Conservation (phyloP, 2,888 invertebrate genomes). For the Andrena chrysosceles region DNA sequence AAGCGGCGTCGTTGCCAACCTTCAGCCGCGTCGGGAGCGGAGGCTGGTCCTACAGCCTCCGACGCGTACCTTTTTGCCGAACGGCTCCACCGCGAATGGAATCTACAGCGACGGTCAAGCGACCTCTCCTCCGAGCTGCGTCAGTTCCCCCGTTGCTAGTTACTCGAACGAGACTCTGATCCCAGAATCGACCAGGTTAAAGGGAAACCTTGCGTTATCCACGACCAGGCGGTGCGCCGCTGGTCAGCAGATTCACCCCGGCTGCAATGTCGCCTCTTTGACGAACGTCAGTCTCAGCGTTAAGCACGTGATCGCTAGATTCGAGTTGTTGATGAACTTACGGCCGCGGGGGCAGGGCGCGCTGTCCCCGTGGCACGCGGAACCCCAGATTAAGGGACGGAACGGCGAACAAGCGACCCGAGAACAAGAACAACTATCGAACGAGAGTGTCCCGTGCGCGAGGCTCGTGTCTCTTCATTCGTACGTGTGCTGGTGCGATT, state of each 20-base stretch:
- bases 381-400: background rate
- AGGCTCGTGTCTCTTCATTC: slow-evolving; percentile 82
- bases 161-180: slow-evolving; percentile 33
- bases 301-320: slow-evolving; percentile 1
- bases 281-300: slow-evolving; percentile 8
- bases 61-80: slow-evolving; percentile 18
- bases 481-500: slow-evolving; percentile 81
- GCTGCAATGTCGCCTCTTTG: background rate
- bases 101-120: slow-evolving; percentile 52
- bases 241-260: slow-evolving; percentile 32
- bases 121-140: slow-evolving; percentile 23
- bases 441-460: slow-evolving; percentile 75
- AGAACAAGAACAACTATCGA: slow-evolving; percentile 52
- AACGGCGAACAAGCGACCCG: slow-evolving; percentile 12
- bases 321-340: slow-evolving; percentile 7
- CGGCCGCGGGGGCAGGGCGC: background rate
- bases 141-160: slow-evolving; percentile 10
- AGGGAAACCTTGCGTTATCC: slow-evolving; percentile 20
- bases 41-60: slow-evolving; percentile 18
- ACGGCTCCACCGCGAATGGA: slow-evolving; percentile 18
- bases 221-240: slow-evolving; percentile 42
- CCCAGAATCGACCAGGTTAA: slow-evolving; percentile 26
- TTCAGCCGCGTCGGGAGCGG: slow-evolving; percentile 42
- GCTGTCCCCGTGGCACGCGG: background rate
- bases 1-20: background rate